Conservation (phyloP, 2,113 vertebrate species). For the Cathartes aura region DNA sequence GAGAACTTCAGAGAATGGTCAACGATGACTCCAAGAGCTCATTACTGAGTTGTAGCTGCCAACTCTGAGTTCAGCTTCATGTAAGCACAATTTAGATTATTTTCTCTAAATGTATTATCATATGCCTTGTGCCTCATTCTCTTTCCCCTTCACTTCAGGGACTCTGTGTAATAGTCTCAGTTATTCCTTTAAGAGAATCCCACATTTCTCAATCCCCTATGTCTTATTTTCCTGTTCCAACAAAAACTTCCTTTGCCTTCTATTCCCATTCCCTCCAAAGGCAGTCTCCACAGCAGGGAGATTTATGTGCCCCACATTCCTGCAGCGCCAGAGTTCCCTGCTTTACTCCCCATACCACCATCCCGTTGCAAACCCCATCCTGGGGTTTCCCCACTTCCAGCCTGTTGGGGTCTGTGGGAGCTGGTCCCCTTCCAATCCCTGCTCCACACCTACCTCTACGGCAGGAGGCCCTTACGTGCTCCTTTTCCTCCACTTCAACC, state of each 20-base stretch:
- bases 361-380: accelerated
- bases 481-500: neutral
- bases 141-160: neutral
- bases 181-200: neutral
- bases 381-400: neutral
- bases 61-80: neutral
- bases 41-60: neutral
- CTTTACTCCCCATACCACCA: neutral
- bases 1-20: neutral
- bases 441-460: neutral
- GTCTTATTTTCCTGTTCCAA: neutral
- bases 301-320: neutral
- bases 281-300: neutral
- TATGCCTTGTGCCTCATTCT: neutral
- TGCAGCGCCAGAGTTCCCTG: accelerated
- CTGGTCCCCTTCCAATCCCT: neutral
- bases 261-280: neutral
- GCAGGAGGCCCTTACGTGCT: neutral
- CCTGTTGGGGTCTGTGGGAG: neutral
- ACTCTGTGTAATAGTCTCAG: neutral
- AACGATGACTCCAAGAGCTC: neutral
- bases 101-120: neutral
- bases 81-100: neutral
- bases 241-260: neutral
- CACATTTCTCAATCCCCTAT: neutral